Evolutionary conservation across 37 sponge, comb jelly and placozoan species (phyloP), one percentile per base, ranked within the genome.

Genomic region (Beroe forskalii): DNA sequence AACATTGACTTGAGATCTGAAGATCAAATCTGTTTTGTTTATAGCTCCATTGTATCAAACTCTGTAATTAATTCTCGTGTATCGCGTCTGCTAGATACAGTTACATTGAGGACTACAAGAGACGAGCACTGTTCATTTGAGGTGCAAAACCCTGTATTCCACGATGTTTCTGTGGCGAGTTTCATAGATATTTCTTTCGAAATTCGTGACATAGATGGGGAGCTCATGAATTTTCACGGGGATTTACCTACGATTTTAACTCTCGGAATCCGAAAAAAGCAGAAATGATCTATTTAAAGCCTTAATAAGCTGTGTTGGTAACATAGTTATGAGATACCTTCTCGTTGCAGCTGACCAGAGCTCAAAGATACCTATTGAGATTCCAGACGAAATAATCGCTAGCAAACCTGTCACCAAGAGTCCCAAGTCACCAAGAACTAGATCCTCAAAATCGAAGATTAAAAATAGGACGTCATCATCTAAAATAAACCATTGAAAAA

Each of bases 231-330:
- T 14, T 69, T 69, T 36, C 38, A 36, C 1, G 32, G 32, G 2
- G 38, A 69, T 69, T 69, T 69, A 69, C 38, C 72, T 33, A 69
- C 72, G 4, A 69, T 69, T 36, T 35, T 69, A 35, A 69, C 72
- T 36, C 38, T 69, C 33, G 72, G 72, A 69, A 69, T 69, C 6
- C 27, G 72, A 33, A 69, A 69, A 69, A 32, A 36, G 4, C 38
- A 2, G 1, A 69, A 36, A 32, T 69, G 19, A 14, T 2, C 72
- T 69, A 69, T 69, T 32, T 69, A 69, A 69, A 32, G 72, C 9
- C 6, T 32, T 2, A 6, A 17, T 69, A 35, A 27, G 1, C 12
- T 8, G 17, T 32, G 1, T n/a, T n/a, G n/a, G n/a, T 32, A 12
- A 32, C 1, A 19, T 37, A 69, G 32, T 69, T 35, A 69, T 69